Conservation (phyloP, 2,797 vertebrate species). For the Rhyacichthys aspro region DNA sequence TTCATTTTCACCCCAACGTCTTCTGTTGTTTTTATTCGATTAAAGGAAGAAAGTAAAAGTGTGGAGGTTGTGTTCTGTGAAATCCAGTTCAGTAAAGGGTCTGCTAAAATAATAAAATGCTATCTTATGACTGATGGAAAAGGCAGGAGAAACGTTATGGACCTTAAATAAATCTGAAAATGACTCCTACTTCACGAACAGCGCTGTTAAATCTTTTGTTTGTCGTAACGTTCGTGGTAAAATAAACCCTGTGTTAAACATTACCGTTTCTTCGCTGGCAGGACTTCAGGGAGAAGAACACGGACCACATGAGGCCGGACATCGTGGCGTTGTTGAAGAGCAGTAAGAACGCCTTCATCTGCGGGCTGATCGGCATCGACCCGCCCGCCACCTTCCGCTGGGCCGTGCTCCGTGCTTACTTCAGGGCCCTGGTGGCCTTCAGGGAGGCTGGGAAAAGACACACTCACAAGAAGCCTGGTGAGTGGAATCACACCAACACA, state of each 20-base stretch:
- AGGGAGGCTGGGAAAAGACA: slow-evolving; percentile 89
- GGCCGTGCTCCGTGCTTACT: slow-evolving; percentile 93
- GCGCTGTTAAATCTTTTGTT: too few relatives aligned
- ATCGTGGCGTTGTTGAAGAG: slow-evolving; percentile 95
- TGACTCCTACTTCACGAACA: too few relatives aligned
- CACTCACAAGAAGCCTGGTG: slow-evolving; percentile 88
- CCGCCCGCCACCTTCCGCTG: slow-evolving; percentile 95
- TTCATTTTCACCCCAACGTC: too few relatives aligned
- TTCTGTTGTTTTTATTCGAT: too few relatives aligned
- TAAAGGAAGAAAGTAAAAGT: too few relatives aligned
- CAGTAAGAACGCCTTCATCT: slow-evolving; percentile 94
- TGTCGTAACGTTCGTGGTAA: too few relatives aligned
- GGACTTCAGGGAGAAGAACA: slow-evolving; percentile 99
- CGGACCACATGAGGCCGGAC: slow-evolving; percentile 97
- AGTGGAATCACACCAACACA: slow-evolving; percentile 38
- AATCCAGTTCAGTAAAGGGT: not conserved
- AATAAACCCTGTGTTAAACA: too few relatives aligned
- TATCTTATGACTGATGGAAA: not conserved
- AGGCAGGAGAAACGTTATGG: not conserved
- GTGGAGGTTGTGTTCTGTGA: not conserved
- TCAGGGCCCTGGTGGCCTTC: slow-evolving; percentile 92
- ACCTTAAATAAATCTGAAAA: not conserved
- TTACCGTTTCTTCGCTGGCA: slow-evolving; percentile 57
- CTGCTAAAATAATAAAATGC: not conserved
- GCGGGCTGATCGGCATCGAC: slow-evolving; percentile 93